These are phyloP conservation scores for Tricholauxania praeusta DNA, from an alignment of 2,888 invertebrate species.

Conservation along the genomic window DNA sequence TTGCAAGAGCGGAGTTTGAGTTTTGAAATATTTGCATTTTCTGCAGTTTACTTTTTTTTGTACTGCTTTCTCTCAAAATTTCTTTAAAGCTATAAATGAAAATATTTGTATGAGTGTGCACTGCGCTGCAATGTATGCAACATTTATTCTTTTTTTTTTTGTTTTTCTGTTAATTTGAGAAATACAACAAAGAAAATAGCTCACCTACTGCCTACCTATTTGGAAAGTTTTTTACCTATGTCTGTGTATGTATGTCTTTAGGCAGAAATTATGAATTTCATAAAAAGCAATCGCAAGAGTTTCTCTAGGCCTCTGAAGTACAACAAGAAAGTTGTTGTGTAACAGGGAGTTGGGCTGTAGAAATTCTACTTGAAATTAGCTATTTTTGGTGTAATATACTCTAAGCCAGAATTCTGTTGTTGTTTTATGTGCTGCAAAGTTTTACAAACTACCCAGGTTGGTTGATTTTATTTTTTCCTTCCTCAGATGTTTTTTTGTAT, in stretches of 20 bases:
- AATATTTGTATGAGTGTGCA: too few species aligned
- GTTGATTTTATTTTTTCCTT: neutral
- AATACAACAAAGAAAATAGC: neutral
- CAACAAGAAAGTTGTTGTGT: neutral
- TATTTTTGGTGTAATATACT: neutral
- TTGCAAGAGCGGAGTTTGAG: conserved; percentile 1
- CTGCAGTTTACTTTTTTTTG: neutral
- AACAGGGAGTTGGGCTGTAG: too few species aligned
- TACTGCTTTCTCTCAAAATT: neutral
- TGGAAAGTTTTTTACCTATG: neutral
- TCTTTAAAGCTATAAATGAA: too few species aligned
- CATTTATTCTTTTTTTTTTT: conserved; percentile 36
- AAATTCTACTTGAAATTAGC: neutral
- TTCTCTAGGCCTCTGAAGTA: too few species aligned
- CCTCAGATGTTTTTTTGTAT: neutral
- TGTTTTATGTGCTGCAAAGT: neutral
- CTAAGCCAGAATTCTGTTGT: neutral
- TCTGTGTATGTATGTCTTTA: neutral
- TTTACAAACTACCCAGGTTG: neutral
- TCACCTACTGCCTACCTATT: conserved; percentile 1
- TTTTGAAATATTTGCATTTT: conserved; percentile 18
- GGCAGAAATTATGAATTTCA: too few species aligned
- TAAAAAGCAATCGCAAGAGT: too few species aligned
- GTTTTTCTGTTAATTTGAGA: neutral
- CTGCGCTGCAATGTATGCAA: conserved; percentile 35